Percentiles rank a stretch among this genome's conserved stretches.
phyloP scores from a whole-genome alignment of 2,797 vertebrate genomes.

The Atherinosoma microstoma region DNA sequence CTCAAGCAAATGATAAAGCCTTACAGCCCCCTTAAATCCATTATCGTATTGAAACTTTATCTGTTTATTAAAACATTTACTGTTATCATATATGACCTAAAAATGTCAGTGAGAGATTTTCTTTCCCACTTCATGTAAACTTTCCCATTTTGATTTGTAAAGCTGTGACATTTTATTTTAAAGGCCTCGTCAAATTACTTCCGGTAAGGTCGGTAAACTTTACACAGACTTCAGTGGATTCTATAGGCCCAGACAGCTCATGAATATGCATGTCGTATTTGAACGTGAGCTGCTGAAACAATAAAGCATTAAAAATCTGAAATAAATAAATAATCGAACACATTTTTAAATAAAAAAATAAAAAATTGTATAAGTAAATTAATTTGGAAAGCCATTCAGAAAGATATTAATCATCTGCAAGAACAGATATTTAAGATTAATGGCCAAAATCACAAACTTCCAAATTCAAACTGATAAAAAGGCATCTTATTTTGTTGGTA shows the following conservation, averaged over 20 bases:
- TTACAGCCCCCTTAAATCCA: neutral
- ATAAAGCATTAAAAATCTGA: neutral
- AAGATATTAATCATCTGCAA: neutral
- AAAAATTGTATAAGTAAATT: too few relatives aligned
- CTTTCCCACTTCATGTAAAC: neutral
- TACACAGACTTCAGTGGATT: constrained; percentile 16
- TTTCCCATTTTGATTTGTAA: accelerated
- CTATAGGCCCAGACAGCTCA: constrained; percentile 48
- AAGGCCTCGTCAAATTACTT: neutral
- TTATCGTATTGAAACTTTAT: neutral
- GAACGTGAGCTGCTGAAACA: constrained; percentile 31
- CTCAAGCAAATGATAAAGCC: neutral
- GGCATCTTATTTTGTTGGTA: neutral
- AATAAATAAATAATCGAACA: constrained; percentile 1
- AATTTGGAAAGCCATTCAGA: neutral
- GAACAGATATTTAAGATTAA: neutral
- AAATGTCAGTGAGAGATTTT: accelerated
- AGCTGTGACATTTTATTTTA: constrained; percentile 38
- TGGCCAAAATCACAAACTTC: neutral
- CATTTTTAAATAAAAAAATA: neutral
- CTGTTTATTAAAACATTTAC: neutral
- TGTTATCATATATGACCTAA: neutral
- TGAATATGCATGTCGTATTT: constrained; percentile 69
- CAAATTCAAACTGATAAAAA: neutral
- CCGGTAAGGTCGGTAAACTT: neutral